Evolutionary conservation across 2,113 vertebrate genomes (phyloP).

Genomic region (Australoheros scitulus): DNA sequence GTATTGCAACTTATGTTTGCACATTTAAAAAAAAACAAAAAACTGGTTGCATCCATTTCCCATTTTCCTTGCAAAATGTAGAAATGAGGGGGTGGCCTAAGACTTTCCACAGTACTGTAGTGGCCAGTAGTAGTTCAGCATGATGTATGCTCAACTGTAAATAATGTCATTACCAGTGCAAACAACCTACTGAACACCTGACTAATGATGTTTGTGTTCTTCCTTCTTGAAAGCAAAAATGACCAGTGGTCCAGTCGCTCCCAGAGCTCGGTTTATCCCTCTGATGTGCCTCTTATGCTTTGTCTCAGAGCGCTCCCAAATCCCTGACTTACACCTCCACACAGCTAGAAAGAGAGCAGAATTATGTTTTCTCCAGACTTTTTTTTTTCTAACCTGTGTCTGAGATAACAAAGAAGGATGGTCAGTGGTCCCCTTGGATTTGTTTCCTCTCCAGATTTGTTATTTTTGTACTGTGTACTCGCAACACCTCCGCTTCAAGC

Average conservation of each 20-base stretch:
- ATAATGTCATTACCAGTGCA: not conserved
- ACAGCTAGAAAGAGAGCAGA: not conserved
- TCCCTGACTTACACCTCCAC: not conserved
- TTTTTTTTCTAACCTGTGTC: not conserved
- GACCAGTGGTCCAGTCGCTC: constrained; percentile 3
- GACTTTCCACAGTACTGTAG: not conserved
- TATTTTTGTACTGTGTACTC: not conserved
- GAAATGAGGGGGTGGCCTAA: not conserved
- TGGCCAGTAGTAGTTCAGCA: not conserved
- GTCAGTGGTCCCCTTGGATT: not conserved
- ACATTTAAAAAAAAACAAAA: not conserved
- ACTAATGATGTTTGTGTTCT: constrained; percentile 36
- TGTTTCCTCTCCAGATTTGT: not conserved
- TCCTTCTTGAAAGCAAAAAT: constrained; percentile 21
- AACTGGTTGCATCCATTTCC: not conserved
- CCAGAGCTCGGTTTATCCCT: not conserved
- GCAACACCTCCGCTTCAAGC: not conserved
- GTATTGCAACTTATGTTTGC: not conserved
- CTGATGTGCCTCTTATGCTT: not conserved
- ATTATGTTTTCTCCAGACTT: not conserved
- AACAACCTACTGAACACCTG: not conserved
- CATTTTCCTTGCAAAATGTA: not conserved
- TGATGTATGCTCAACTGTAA: not conserved
- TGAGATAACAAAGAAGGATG: not conserved
- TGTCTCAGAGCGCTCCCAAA: constrained; percentile 11